A percentile compares a stretch with the other conserved stretches of the same genome.
Conservation (phyloP, 2,113 vertebrate genomes). For the Isichthys henryi region DNA sequence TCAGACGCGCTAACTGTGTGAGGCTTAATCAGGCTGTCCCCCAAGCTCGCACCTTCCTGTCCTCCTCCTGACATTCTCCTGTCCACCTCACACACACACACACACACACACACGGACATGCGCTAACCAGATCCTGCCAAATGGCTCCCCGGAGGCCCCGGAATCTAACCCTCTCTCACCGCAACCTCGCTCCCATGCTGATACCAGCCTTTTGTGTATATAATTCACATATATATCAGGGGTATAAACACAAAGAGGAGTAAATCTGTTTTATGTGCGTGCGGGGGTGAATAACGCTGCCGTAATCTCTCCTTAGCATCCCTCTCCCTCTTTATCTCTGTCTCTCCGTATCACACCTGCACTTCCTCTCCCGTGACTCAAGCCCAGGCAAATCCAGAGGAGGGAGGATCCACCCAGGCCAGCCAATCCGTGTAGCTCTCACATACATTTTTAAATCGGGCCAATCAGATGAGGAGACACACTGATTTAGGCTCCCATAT, state of each 20-base stretch:
- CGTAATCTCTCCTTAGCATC: background rate
- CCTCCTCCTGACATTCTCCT: slow-evolving; percentile 5
- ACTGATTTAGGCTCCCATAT: slow-evolving; percentile 7
- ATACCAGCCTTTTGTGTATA: slow-evolving; percentile 5
- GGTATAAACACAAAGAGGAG: background rate
- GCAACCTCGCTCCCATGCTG: slow-evolving; percentile 1
- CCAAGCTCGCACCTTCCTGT: background rate
- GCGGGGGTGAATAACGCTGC: background rate
- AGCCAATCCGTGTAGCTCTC: background rate
- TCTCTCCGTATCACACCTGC: background rate
- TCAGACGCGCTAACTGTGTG: background rate
- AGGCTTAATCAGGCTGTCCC: background rate
- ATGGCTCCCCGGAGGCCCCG: background rate
- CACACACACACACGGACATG: background rate
- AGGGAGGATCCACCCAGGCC: background rate
- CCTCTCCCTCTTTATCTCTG: background rate
- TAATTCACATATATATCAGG: slow-evolving; percentile 8
- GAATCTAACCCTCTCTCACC: background rate
- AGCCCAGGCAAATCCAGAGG: background rate
- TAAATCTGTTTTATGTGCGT: slow-evolving; percentile 5
- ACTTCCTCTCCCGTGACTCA: background rate
- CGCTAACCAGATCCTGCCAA: background rate
- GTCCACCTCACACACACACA: background rate
- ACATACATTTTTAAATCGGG: background rate
- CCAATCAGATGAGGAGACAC: slow-evolving; percentile 5